Conservation (phyloP, 1,140 invertebrate species). For the Orchestia grillus region DNA sequence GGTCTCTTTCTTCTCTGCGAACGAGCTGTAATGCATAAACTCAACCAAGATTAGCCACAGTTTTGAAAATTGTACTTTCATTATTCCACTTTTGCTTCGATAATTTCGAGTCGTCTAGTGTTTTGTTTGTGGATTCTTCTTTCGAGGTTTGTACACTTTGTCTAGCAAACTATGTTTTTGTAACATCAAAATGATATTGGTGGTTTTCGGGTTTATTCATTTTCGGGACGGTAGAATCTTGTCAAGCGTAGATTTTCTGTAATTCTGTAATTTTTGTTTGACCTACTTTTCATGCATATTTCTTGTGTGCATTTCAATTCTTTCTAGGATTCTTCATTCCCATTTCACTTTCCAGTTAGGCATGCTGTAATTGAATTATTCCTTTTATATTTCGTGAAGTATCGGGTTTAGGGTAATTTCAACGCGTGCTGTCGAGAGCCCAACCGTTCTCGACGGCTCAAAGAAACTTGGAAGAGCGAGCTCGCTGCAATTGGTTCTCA, state of each 20-base stretch:
- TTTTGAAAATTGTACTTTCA: too few relatives aligned
- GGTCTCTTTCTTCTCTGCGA: not conserved
- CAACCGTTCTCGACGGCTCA: not conserved
- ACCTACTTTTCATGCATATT: not conserved
- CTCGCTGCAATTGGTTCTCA: slow-evolving; percentile 21
- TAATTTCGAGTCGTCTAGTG: too few relatives aligned
- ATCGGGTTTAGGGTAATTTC: not conserved
- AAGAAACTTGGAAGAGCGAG: not conserved
- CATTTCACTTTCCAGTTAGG: not conserved
- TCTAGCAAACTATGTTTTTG: too few relatives aligned
- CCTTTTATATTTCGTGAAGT: not conserved
- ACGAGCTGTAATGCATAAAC: not conserved
- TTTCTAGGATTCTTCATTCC: not conserved
- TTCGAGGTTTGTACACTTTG: too few relatives aligned
- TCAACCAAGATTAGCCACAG: too few relatives aligned
- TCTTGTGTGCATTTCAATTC: not conserved
- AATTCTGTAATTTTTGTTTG: not conserved
- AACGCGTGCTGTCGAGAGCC: not conserved
- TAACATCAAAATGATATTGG: too few relatives aligned
- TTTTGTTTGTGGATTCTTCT: too few relatives aligned
- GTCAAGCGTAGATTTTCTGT: too few relatives aligned
- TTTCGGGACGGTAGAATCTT: too few relatives aligned
- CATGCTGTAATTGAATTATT: not conserved
- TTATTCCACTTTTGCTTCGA: too few relatives aligned
- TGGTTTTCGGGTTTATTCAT: too few relatives aligned